Evolutionary conservation across 2,888 invertebrate genomes (phyloP).

Genomic region (Pocota personata): DNA sequence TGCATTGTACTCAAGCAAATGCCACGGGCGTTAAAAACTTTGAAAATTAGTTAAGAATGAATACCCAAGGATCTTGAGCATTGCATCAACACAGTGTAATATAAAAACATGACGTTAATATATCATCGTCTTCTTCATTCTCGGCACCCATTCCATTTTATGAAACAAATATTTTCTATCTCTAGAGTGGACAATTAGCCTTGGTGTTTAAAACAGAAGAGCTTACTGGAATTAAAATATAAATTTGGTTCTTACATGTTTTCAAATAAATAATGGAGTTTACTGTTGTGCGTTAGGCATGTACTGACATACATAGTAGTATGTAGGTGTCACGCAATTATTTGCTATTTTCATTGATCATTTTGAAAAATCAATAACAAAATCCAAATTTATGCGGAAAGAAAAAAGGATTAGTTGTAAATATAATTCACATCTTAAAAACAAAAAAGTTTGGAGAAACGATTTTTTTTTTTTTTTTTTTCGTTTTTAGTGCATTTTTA

Average conservation of each 20-base stretch:
- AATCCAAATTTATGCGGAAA: no score
- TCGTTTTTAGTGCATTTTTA: no score
- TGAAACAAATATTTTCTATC: slow-evolving; percentile 18
- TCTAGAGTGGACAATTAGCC: slow-evolving; percentile 61
- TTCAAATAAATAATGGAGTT: background rate
- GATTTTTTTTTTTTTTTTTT: no score
- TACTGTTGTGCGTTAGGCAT: no score
- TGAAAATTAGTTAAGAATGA: slow-evolving; percentile 69
- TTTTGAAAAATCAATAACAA: no score
- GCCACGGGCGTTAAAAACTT: slow-evolving; percentile 60
- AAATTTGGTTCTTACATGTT: background rate
- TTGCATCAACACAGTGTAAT: slow-evolving; percentile 45
- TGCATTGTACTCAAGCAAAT: slow-evolving; percentile 64
- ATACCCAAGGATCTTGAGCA: slow-evolving; percentile 64
- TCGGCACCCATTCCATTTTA: slow-evolving; percentile 6
- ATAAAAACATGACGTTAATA: slow-evolving; percentile 61
- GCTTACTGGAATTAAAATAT: slow-evolving; percentile 5
- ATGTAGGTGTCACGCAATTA: no score
- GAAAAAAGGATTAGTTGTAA: no score
- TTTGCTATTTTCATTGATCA: background rate
- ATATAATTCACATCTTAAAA: no score
- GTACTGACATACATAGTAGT: no score
- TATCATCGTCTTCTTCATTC: slow-evolving; percentile 44
- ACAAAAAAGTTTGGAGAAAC: no score
- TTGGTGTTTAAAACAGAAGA: slow-evolving; percentile 23